Conservation (phyloP, 2,113 vertebrate species). For the Phyllostomus hastatus region DNA sequence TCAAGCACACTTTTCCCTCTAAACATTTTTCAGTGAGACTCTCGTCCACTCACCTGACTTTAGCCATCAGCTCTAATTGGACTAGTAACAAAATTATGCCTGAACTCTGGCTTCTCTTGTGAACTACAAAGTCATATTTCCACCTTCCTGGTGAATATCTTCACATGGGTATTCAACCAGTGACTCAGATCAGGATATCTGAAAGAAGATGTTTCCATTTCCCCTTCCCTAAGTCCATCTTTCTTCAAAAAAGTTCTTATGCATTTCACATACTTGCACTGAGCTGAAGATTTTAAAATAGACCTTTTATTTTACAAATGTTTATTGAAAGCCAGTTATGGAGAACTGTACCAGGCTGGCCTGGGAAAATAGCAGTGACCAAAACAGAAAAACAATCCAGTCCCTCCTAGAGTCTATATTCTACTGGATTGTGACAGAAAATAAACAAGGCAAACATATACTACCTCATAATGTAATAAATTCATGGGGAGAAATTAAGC, state of each 20-base stretch:
- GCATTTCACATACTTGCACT: not conserved
- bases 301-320: not conserved
- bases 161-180: not conserved
- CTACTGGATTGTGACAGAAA: not conserved
- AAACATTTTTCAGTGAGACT: not conserved
- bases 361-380: not conserved
- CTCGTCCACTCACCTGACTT: not conserved
- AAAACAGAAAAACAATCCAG: not conserved
- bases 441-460: not conserved
- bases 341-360: not conserved
- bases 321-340: not conserved
- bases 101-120: not conserved
- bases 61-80: not conserved
- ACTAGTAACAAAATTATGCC: not conserved
- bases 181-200: not conserved
- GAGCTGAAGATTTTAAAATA: not conserved
- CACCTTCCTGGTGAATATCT: not conserved
- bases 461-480: not conserved
- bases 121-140: not conserved
- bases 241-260: not conserved
- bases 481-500: not conserved
- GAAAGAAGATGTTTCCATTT: not conserved
- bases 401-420: not conserved
- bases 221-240: not conserved
- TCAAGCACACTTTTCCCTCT: not conserved